Evolutionary conservation across 2,113 vertebrate genomes (phyloP).

Genomic region (Uria aalge): DNA sequence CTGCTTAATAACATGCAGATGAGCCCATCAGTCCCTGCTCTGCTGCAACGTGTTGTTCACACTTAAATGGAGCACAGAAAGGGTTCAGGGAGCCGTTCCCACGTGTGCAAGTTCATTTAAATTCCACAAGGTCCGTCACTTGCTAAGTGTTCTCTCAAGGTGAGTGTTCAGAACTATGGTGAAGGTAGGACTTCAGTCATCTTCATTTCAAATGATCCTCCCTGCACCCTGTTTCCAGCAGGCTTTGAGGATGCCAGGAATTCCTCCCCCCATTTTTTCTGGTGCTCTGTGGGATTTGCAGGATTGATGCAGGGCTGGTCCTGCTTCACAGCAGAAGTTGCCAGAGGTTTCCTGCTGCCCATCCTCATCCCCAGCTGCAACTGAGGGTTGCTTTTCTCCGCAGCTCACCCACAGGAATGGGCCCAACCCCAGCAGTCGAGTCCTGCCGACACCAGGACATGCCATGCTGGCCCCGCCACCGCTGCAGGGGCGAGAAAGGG

Average conservation of each 20-base stretch:
- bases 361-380: not conserved
- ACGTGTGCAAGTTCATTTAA: rapidly evolving
- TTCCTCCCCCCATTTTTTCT: not conserved
- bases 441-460: not conserved
- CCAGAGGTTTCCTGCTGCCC: not conserved
- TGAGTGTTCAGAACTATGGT: not conserved
- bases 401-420: not conserved
- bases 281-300: not conserved
- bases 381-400: not conserved
- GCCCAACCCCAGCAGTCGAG: not conserved
- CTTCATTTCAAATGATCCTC: not conserved
- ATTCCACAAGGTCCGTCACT: not conserved
- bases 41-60: not conserved
- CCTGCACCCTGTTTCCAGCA: not conserved
- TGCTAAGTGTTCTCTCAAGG: not conserved
- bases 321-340: not conserved
- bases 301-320: not conserved
- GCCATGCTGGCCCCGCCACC: not conserved
- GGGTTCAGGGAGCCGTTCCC: not conserved
- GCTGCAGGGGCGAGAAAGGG: not conserved
- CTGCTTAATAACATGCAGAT: not conserved
- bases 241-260: not conserved
- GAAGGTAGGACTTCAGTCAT: not conserved
- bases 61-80: not conserved
- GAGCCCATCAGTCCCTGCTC: not conserved